Evolutionary conservation across 2,888 invertebrate genomes (phyloP).

Genomic region (Trachelus stipa): DNA sequence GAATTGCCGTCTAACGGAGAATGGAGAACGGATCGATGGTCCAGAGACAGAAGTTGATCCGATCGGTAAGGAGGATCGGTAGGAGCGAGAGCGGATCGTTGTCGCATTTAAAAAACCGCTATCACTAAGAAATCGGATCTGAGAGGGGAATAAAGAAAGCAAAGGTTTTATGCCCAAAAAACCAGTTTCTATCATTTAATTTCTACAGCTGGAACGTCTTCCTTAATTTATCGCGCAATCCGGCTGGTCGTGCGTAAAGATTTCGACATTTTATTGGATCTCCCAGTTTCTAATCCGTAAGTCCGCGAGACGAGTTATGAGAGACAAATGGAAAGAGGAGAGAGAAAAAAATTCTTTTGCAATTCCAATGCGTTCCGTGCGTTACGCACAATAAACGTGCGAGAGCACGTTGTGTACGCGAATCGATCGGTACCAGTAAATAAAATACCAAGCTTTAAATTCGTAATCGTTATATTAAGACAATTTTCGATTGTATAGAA

Average conservation of each 20-base stretch:
- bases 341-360: neutral
- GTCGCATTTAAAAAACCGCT: neutral
- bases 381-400: neutral
- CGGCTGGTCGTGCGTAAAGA: conserved; percentile 43
- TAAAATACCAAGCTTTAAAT: neutral
- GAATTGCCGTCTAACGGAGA: neutral
- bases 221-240: conserved; percentile 58
- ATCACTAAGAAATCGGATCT: neutral
- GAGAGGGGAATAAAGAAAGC: conserved; percentile 16
- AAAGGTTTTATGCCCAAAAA: conserved; percentile 29
- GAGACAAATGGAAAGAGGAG: neutral
- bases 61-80: conserved; percentile 1
- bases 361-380: neutral
- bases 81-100: neutral
- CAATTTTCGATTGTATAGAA: neutral
- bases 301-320: neutral
- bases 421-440: neutral
- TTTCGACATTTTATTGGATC: conserved; percentile 60
- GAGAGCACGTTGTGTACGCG: neutral
- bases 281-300: conserved; percentile 47
- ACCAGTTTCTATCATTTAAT: conserved; percentile 64
- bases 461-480: neutral
- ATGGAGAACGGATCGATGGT: neutral
- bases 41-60: neutral
- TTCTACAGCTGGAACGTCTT: conserved; percentile 60